Evolutionary conservation across 2,888 invertebrate species (phyloP).

Genomic region (Nomada goodeniana): DNA sequence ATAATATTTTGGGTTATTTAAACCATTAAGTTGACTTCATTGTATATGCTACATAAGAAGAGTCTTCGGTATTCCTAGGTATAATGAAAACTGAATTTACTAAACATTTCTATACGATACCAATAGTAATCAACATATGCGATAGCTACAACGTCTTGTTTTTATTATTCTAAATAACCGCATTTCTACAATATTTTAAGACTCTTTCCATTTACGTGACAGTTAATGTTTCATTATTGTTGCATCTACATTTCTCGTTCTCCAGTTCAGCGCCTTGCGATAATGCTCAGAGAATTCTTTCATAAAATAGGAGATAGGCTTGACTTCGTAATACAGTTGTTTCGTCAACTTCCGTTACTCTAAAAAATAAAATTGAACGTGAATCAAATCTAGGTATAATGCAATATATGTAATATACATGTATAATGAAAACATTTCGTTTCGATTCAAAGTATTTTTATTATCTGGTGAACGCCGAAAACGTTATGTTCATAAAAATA

Average conservation of each 20-base stretch:
- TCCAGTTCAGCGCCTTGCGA: not conserved
- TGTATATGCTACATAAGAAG: constrained; percentile 6
- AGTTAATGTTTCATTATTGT: not conserved
- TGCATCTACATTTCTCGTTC: constrained; percentile 22
- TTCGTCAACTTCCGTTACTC: constrained; percentile 92
- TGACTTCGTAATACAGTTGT: constrained; percentile 93
- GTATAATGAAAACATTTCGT: not conserved
- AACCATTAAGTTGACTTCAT: not conserved
- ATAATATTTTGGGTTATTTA: not conserved
- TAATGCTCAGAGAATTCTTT: constrained; percentile 91
- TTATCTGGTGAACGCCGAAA: too few species aligned
- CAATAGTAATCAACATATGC: constrained; percentile 7
- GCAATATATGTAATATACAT: not conserved
- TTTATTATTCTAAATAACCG: constrained; percentile 17
- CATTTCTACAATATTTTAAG: constrained; percentile 12
- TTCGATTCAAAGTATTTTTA: not conserved
- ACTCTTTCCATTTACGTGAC: constrained; percentile 6
- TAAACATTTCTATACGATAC: not conserved
- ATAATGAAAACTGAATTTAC: constrained; percentile 13
- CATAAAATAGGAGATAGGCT: constrained; percentile 98
- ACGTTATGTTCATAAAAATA: too few species aligned
- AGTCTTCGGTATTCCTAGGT: not conserved
- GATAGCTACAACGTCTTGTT: not conserved
- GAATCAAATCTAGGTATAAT: not conserved
- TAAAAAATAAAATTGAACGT: constrained; percentile 57